These are phyloP conservation scores for Champsocephalus gunnari DNA, from an alignment of 2,797 vertebrate species.

Conservation along the genomic window DNA sequence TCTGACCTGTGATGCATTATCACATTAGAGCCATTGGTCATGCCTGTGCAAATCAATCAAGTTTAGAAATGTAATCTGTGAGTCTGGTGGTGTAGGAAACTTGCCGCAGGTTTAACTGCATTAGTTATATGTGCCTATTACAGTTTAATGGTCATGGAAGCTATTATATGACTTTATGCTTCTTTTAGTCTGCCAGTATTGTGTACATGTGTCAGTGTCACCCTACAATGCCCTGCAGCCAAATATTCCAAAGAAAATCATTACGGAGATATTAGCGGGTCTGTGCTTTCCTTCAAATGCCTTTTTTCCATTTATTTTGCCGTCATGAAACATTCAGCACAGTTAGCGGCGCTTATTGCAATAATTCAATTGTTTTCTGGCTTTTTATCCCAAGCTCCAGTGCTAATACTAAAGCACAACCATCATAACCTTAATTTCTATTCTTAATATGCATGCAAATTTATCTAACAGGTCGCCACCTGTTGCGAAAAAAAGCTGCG, in stretches of 20 bases:
- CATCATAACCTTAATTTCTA: conserved; percentile 35
- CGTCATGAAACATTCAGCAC: conserved; percentile 32
- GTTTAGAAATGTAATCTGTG: conserved; percentile 66
- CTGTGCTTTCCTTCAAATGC: conserved; percentile 52
- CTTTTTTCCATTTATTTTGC: conserved; percentile 39
- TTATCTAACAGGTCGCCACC: conserved; percentile 28
- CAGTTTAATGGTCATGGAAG: conserved; percentile 74
- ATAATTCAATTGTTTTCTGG: conserved; percentile 16
- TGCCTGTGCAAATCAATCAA: conserved; percentile 74
- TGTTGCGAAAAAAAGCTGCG: too few species aligned
- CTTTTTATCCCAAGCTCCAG: conserved; percentile 33
- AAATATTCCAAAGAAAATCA: conserved; percentile 64
- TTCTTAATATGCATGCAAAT: conserved; percentile 47
- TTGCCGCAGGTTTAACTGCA: conserved; percentile 60
- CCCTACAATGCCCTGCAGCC: conserved; percentile 61
- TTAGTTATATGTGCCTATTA: conserved; percentile 73
- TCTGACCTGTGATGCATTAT: conserved; percentile 62
- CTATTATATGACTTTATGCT: conserved; percentile 61
- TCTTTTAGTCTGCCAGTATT: conserved; percentile 64
- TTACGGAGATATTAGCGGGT: conserved; percentile 67
- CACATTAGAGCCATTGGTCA: conserved; percentile 65
- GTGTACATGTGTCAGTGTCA: conserved; percentile 76
- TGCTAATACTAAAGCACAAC: conserved; percentile 32
- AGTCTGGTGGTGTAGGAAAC: conserved; percentile 60
- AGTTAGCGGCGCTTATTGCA: conserved; percentile 21